Evolutionary conservation across 30 jellyfish, hydroid and myxozoan species (phyloP).

Genomic region (Cassiopea xamachana): DNA sequence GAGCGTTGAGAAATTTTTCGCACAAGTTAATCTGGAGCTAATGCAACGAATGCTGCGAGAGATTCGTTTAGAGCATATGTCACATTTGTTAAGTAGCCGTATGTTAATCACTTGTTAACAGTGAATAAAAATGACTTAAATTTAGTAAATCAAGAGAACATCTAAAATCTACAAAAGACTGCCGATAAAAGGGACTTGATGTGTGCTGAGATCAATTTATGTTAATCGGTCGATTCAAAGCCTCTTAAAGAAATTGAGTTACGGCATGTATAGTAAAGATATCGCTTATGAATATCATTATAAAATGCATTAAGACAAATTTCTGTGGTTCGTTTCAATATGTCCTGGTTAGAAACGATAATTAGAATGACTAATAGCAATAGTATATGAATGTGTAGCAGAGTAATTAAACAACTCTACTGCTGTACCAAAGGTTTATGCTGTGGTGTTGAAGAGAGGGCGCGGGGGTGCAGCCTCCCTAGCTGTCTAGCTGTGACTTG

Average conservation of each 20-base stretch:
- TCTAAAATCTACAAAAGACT: background rate
- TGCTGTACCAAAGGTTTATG: too few species aligned
- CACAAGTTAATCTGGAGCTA: too few species aligned
- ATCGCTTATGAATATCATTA: slow-evolving; percentile 2
- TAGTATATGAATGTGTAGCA: too few species aligned
- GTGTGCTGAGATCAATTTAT: background rate
- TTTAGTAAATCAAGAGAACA: background rate
- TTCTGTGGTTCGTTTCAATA: background rate
- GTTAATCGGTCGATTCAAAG: background rate
- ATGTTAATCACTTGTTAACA: background rate
- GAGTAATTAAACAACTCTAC: too few species aligned
- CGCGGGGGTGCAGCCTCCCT: too few species aligned
- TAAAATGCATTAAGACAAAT: background rate
- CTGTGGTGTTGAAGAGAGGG: too few species aligned
- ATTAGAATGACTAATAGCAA: background rate
- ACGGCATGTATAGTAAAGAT: background rate
- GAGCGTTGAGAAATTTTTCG: too few species aligned
- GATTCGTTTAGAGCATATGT: background rate
- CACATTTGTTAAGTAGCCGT: background rate
- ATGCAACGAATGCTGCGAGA: too few species aligned
- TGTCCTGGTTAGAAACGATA: background rate
- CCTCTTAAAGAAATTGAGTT: slow-evolving; percentile 7
- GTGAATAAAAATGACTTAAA: background rate
- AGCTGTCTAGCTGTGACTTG: too few species aligned
- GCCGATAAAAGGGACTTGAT: background rate